These are phyloP conservation scores for Gobiocypris rarus DNA, from an alignment of 2,113 vertebrate genomes.

Conservation along the genomic window DNA sequence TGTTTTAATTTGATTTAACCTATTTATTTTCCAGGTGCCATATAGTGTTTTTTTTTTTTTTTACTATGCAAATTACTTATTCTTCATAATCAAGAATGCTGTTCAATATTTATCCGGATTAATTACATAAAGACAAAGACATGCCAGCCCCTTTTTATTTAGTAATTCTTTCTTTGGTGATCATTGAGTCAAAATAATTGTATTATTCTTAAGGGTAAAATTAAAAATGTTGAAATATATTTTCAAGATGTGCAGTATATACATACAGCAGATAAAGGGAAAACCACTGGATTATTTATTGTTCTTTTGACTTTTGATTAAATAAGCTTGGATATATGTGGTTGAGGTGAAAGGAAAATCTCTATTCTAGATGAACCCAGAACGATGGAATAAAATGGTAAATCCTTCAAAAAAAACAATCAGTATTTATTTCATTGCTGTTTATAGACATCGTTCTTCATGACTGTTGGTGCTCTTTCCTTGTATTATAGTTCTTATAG, in stretches of 20 bases:
- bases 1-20: constrained; percentile 20
- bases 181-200: not conserved
- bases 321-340: not conserved
- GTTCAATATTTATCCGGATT: not conserved
- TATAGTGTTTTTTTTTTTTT: not conserved
- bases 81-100: constrained; percentile 1
- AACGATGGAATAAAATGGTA: not conserved
- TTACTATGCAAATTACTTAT: constrained; percentile 21
- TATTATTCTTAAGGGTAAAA: not conserved
- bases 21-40: not conserved
- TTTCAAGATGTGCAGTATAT: not conserved
- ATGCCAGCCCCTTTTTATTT: not conserved
- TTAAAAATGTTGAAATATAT: not conserved
- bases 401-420: not conserved
- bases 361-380: not conserved
- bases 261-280: not conserved
- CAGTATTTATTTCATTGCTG: constrained; percentile 15
- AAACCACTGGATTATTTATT: constrained; percentile 4
- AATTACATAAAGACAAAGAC: not conserved
- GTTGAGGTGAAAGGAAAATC: not conserved
- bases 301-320: not conserved
- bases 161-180: not conserved
- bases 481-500: not conserved
- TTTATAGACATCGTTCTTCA: not conserved
- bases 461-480: constrained; percentile 12